These are phyloP conservation scores for Drosophila pseudoobscura DNA, from an alignment of 1,140 invertebrate species.

Conservation along the genomic window DNA sequence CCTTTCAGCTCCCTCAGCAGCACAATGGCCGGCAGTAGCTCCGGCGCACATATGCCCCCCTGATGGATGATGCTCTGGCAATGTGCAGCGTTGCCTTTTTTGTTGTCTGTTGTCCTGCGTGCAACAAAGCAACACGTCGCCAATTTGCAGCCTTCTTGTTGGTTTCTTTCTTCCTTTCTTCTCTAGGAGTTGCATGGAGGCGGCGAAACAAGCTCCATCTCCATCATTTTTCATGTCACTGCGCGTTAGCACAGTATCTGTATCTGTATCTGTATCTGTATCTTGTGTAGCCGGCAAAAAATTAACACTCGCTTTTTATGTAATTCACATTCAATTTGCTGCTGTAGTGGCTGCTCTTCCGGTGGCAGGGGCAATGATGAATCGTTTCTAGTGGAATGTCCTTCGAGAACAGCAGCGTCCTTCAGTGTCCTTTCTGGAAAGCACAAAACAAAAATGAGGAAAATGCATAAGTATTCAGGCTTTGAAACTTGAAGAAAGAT, in stretches of 20 bases:
- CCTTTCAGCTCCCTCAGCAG: constrained; percentile 47
- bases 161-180: constrained; percentile 36
- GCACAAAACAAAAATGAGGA: constrained; percentile 3
- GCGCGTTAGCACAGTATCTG: constrained; percentile 71
- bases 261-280: constrained; percentile 42
- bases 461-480: constrained; percentile 25
- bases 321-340: constrained; percentile 81
- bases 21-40: constrained; percentile 46
- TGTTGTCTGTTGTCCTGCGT: constrained; percentile 35
- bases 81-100: constrained; percentile 55
- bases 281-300: constrained; percentile 57
- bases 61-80: constrained; percentile 74
- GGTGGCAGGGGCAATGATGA: constrained; percentile 58
- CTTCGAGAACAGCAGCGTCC: constrained; percentile 28
- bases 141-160: constrained; percentile 61
- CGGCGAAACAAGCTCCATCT: constrained; percentile 59
- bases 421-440: constrained; percentile 1
- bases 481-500: neutral
- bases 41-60: constrained; percentile 59
- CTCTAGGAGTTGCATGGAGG: constrained; percentile 32
- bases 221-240: constrained; percentile 80
- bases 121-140: constrained; percentile 25
- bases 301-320: constrained; percentile 81
- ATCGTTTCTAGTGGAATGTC: constrained; percentile 66
- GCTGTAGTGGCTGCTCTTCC: constrained; percentile 54